A percentile compares a stretch with the other conserved stretches of the same genome.
Evolutionary conservation across 2,797 vertebrate genomes (phyloP).

Genomic region (Micromesistius poutassou): DNA sequence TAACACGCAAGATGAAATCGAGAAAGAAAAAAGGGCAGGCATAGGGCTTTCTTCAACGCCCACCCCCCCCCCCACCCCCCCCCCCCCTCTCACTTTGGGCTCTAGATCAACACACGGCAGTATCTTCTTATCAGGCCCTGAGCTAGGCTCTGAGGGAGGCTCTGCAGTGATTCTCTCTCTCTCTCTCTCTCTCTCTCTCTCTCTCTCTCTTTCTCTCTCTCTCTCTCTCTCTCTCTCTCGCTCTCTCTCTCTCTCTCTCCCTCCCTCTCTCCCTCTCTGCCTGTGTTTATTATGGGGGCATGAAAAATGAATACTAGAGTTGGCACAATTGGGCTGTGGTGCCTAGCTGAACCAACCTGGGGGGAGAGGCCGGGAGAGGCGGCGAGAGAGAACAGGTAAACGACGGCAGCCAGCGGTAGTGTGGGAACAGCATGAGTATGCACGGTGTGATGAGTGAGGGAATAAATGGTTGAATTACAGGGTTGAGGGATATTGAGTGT

Average conservation of each 20-base stretch:
- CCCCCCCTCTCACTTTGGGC: conserved; percentile 14
- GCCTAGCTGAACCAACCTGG: neutral
- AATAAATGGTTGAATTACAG: neutral
- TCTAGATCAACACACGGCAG: conserved; percentile 35
- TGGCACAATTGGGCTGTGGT: neutral
- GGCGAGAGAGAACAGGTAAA: conserved; percentile 1
- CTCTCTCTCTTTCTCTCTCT: no score
- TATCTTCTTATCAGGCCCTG: conserved; percentile 19
- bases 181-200: neutral
- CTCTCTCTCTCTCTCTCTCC: no score
- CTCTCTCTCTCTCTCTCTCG: no score
- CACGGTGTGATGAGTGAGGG: neutral
- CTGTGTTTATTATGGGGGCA: conserved; percentile 14
- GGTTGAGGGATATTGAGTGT: neutral
- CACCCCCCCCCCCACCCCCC: neutral
- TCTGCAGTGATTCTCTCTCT: conserved; percentile 28
- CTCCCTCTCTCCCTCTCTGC: neutral
- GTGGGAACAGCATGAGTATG: neutral
- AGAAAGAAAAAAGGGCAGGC: neutral
- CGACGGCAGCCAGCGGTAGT: neutral
- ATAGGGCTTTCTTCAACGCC: neutral
- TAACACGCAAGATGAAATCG: neutral
- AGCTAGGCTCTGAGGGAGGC: conserved; percentile 33
- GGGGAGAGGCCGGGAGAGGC: neutral
- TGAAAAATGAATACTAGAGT: conserved; percentile 18